Evolutionary conservation across 2,888 invertebrate genomes (phyloP).

Genomic region (Philereme vetulata): DNA sequence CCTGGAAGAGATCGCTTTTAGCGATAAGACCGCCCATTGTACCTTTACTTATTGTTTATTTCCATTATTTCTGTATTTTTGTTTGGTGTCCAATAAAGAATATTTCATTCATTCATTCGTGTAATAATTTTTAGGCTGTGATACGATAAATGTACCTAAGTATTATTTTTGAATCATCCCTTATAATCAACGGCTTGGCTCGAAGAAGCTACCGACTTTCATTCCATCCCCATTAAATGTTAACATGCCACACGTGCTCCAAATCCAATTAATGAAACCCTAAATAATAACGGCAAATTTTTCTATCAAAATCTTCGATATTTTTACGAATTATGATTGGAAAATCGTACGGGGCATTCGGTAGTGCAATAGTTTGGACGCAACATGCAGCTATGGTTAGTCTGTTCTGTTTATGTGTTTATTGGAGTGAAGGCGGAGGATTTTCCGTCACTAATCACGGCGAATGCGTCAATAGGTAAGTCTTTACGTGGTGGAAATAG

Average conservation of each 20-base stretch:
- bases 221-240: conserved; percentile 56
- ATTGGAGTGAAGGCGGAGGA: conserved; percentile 75
- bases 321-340: conserved; percentile 66
- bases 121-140: no score
- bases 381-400: conserved; percentile 62
- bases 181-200: conserved; percentile 17
- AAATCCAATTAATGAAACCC: conserved; percentile 49
- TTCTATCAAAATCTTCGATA: conserved; percentile 33
- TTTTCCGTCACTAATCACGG: conserved; percentile 88
- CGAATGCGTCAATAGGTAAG: conserved; percentile 90
- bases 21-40: no score
- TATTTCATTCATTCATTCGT: no score
- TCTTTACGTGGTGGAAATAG: not conserved
- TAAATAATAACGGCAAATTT: conserved; percentile 51
- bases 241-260: conserved; percentile 60
- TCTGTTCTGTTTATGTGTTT: conserved; percentile 49
- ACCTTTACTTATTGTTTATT: no score
- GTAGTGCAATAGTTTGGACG: conserved; percentile 42
- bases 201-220: conserved; percentile 35
- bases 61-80: no score
- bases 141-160: no score
- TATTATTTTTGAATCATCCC: conserved; percentile 12
- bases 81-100: no score
- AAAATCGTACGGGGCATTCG: conserved; percentile 39
- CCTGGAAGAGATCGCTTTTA: no score